A percentile compares a stretch with the other conserved stretches of the same genome.
These are phyloP conservation scores for Grus americana DNA, from an alignment of 2,113 vertebrate genomes.

Conservation along the genomic window DNA sequence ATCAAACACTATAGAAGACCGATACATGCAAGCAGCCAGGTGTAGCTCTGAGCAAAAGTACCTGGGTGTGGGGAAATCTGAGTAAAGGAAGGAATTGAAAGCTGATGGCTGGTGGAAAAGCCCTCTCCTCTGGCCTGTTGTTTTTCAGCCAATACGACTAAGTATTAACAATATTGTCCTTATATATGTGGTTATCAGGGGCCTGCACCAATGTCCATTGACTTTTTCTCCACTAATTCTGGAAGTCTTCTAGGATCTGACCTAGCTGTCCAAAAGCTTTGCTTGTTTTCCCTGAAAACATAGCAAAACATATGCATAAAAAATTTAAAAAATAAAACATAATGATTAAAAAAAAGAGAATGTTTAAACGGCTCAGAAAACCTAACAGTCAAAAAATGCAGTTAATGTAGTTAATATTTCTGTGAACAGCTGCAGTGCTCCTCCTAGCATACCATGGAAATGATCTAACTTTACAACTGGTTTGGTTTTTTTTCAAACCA, in stretches of 20 bases:
- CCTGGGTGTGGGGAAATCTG: fast-evolving
- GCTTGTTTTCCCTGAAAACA: background rate
- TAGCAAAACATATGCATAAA: background rate
- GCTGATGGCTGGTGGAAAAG: background rate
- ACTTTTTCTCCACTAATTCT: background rate
- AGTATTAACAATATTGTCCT: background rate
- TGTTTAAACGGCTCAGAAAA: background rate
- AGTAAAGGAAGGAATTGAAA: background rate
- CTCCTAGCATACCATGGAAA: background rate
- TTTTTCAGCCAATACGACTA: background rate
- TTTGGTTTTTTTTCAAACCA: background rate
- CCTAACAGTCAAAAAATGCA: background rate
- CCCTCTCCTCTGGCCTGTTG: background rate
- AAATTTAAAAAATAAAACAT: background rate
- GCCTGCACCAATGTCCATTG: background rate
- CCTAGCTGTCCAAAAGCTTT: background rate
- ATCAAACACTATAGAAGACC: background rate
- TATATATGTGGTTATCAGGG: background rate
- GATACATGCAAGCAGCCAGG: background rate
- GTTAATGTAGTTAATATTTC: background rate
- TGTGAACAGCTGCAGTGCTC: background rate
- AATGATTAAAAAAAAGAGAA: fast-evolving
- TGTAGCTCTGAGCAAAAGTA: background rate
- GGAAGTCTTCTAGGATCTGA: background rate
- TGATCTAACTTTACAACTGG: background rate